Base-by-base conservation (phyloP, 2,113 vertebrate genomes). In the Rhea pennata region DNA sequence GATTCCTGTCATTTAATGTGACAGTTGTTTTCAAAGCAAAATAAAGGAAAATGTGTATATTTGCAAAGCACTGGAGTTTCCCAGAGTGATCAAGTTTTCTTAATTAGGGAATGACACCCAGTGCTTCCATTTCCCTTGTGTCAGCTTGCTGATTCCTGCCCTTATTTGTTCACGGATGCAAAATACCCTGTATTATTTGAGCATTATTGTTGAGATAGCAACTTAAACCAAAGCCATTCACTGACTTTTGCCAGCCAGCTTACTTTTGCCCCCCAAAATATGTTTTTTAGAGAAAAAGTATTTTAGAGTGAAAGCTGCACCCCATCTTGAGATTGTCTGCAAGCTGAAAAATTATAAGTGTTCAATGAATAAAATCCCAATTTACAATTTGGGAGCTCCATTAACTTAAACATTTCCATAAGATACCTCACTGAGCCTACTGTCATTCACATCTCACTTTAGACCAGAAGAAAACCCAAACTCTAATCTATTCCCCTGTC, bases 1-100 rank as follows among this genome's bases (percentile, higher is more conserved):
- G 36, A 73, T 69, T 96, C 87, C 69, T 76, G 33, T 72, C 42
- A 48, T 84, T 92, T 87, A 81, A 58, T 11, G 40, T 86, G 31
- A 50, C 29, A 64, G n/a, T 39, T 81, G 9, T 81, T 93, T 92
- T 65, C 62, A 84, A 93, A 96, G 75, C 46, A 50, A 84, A 87
- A 48, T 15, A 31, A 84, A 88, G 50, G 65, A 42, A 84, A 92
- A 46, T 50, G 9, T 7, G 26, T 82, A 23, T 24, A 29, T 89
- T 91, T 42, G 91, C 85, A 91, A 87, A 75, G 53, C 64, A 48
- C 39, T 70, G 36, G 48, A 15, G 12, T 64, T 78, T 91, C 87
- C n/a, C n/a, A 78, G 62, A 76, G 53, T 4, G 5, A 48, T 69
- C n/a, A 69, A 67, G 19, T 50, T 51, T 67, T 84, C 72, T 78